A percentile compares a stretch with the other conserved stretches of the same genome.
Conservation (phyloP, 1,140 invertebrate genomes). For the Cyclargus thomasi region DNA sequence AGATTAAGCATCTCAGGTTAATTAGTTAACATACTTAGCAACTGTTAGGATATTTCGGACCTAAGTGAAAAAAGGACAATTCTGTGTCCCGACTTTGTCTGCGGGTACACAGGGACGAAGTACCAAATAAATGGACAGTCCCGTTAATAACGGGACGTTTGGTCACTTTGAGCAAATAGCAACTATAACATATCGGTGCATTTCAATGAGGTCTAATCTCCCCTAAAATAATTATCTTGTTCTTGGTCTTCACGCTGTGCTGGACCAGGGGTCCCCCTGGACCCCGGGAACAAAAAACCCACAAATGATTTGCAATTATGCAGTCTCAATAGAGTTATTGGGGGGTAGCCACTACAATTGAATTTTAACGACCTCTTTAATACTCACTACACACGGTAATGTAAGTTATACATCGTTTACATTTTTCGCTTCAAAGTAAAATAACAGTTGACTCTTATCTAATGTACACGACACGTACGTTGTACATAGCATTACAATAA, state of each 20-base stretch:
- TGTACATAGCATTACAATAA: too few species aligned
- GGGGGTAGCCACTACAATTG: constrained; percentile 64
- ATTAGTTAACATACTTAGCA: too few species aligned
- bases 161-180: not conserved
- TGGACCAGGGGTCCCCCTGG: constrained; percentile 18
- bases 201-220: constrained; percentile 10
- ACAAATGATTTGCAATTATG: constrained; percentile 73
- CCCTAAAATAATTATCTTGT: constrained; percentile 17
- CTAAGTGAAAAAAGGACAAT: too few species aligned
- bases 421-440: too few species aligned
- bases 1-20: too few species aligned
- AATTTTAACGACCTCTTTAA: constrained; percentile 72
- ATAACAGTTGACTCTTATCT: too few species aligned
- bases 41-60: too few species aligned
- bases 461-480: too few species aligned
- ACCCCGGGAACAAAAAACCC: constrained; percentile 52
- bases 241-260: constrained; percentile 26
- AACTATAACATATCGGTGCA: constrained; percentile 8
- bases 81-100: too few species aligned
- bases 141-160: too few species aligned
- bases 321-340: constrained; percentile 68
- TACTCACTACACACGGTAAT: constrained; percentile 42
- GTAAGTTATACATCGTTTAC: too few species aligned
- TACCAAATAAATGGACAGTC: not conserved
- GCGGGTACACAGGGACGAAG: too few species aligned